Evolutionary conservation across 2,888 invertebrate species (phyloP).

Genomic region (Ditula angustiorana): DNA sequence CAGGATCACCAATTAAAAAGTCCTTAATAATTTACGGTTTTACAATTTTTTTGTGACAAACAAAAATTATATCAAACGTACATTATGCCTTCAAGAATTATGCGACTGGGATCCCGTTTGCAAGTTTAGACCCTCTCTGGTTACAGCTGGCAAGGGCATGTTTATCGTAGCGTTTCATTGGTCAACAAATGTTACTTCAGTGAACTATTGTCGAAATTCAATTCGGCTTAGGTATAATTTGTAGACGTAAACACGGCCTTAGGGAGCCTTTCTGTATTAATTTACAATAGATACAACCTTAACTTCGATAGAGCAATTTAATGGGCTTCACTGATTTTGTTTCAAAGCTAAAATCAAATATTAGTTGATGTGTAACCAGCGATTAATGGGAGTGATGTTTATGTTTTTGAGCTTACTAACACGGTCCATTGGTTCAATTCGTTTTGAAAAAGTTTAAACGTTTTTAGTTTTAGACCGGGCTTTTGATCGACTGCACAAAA

Average conservation of each 20-base stretch:
- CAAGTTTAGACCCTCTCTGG: no score
- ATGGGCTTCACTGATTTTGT: conserved; percentile 7
- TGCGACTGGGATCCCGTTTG: no score
- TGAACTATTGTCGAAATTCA: neutral
- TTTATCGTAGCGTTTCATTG: neutral
- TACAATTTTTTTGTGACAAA: no score
- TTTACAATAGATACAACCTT: neutral
- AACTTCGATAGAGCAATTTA: neutral
- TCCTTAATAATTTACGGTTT: no score
- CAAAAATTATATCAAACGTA: no score
- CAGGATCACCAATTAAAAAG: no score
- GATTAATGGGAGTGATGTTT: neutral
- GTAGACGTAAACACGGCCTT: neutral
- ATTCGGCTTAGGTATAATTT: neutral
- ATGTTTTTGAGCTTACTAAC: neutral
- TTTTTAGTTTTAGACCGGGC: no score
- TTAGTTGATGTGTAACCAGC: neutral
- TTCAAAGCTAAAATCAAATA: neutral
- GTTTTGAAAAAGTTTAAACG: no score
- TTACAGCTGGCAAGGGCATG: neutral
- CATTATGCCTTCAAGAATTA: no score
- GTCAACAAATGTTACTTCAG: neutral
- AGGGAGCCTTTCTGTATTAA: neutral
- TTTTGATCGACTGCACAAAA: no score
- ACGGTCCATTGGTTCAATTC: neutral